Evolutionary conservation across 1,140 invertebrate genomes (phyloP).

Genomic region (Leptoteleia sp.): DNA sequence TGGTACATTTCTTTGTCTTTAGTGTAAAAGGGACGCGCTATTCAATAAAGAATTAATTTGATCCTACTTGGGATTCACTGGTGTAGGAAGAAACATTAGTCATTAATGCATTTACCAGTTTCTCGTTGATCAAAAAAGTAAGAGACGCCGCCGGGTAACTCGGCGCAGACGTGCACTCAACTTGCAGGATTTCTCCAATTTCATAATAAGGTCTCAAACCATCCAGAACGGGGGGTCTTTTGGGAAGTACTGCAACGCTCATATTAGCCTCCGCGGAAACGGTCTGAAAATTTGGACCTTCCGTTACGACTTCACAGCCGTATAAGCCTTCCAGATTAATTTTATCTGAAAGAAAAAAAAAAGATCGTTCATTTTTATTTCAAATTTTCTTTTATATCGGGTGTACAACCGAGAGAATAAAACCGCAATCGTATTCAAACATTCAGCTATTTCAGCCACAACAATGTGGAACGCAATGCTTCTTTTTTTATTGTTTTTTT

Average conservation of each 20-base stretch:
- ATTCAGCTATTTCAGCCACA: no score
- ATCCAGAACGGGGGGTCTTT: constrained; percentile 71
- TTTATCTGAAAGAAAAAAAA: constrained; percentile 64
- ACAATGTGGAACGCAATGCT: no score
- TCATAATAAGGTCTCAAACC: constrained; percentile 83
- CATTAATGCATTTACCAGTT: constrained; percentile 83
- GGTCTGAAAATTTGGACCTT: constrained; percentile 82
- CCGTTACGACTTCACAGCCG: constrained; percentile 83
- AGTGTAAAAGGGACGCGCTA: constrained; percentile 24
- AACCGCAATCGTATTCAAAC: no score
- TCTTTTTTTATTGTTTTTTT: no score
- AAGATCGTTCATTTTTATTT: constrained; percentile 11
- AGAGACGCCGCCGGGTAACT: constrained; percentile 87
- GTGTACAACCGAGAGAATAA: no score
- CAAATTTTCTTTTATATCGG: background rate
- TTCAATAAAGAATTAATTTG: constrained; percentile 56
- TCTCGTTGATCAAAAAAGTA: constrained; percentile 88
- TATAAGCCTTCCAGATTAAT: constrained; percentile 81
- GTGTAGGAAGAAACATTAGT: constrained; percentile 35
- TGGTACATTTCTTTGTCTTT: constrained; percentile 48
- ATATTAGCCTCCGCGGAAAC: constrained; percentile 80
- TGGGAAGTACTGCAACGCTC: constrained; percentile 79
- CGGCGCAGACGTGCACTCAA: constrained; percentile 88
- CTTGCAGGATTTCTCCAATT: constrained; percentile 86
- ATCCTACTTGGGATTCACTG: constrained; percentile 42